Evolutionary conservation across 2,113 vertebrate species (phyloP).

Genomic region (Chionomys nivalis): DNA sequence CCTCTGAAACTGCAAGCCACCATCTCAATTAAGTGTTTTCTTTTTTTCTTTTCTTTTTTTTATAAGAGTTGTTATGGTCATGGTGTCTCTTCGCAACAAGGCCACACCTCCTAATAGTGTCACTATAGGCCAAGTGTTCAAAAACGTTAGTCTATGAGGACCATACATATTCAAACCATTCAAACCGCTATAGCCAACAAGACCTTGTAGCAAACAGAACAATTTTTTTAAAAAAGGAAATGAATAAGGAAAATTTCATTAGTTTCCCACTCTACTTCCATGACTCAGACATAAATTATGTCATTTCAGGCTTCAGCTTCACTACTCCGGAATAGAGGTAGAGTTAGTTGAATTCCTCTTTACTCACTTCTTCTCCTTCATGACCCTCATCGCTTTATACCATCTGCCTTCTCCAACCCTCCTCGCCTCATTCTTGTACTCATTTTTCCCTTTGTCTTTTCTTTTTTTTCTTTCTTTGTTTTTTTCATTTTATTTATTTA

Average conservation of each 20-base stretch:
- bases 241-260: constrained; percentile 24
- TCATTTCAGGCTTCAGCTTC: constrained; percentile 20
- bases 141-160: not conserved
- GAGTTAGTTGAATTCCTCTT: not conserved
- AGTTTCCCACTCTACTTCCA: constrained; percentile 17
- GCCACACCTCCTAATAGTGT: not conserved
- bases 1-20: not conserved
- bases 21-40: not conserved
- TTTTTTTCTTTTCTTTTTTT: no score
- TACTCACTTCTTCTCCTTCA: not conserved
- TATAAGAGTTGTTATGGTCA: not conserved
- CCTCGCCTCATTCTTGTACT: not conserved
- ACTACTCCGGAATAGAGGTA: not conserved
- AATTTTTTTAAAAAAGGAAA: not conserved
- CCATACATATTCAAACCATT: not conserved
- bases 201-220: not conserved
- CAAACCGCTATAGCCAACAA: not conserved
- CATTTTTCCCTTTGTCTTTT: not conserved
- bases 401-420: not conserved
- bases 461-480: not conserved
- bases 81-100: not conserved
- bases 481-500: not conserved
- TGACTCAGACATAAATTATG: not conserved
- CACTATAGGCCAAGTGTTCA: not conserved
- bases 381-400: not conserved